A percentile compares a stretch with the other conserved stretches of the same genome.
phyloP scores from a whole-genome alignment of 35 echinoderm and acorn worm genomes.

The Stichopus chloronotus region DNA sequence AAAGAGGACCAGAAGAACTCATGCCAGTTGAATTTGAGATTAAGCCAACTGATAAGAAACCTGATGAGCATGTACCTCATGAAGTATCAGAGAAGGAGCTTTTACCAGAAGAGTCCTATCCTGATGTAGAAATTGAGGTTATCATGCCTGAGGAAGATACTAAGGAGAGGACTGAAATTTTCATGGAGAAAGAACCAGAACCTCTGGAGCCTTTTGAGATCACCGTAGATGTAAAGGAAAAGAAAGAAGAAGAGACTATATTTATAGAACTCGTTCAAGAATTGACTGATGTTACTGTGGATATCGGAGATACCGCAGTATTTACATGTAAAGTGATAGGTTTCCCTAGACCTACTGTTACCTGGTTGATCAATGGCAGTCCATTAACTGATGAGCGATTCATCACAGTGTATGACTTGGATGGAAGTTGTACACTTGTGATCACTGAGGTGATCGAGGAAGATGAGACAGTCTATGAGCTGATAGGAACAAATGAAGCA shows the following conservation, averaged over 20 bases:
- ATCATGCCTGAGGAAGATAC: conserved; percentile 42
- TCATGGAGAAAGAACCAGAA: conserved; percentile 59
- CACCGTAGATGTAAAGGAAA: conserved; percentile 28
- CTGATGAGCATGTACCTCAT: conserved; percentile 8
- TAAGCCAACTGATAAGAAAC: neutral
- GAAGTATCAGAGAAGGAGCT: conserved; percentile 11
- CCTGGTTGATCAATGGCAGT: conserved; percentile 66
- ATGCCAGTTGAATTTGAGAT: conserved; percentile 10
- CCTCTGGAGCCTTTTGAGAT: conserved; percentile 58
- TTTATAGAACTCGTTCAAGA: conserved; percentile 46
- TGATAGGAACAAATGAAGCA: conserved; percentile 74
- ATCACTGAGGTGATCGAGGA: conserved; percentile 79
- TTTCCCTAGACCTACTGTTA: conserved; percentile 60
- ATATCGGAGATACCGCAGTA: conserved; percentile 39
- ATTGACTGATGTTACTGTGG: conserved; percentile 57
- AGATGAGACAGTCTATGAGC: conserved; percentile 85
- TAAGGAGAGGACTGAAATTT: conserved; percentile 58
- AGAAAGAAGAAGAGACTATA: conserved; percentile 47
- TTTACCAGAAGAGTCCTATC: neutral
- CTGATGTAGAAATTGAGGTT: conserved; percentile 52
- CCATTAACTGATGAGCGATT: conserved; percentile 69
- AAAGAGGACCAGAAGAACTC: conserved; percentile 24
- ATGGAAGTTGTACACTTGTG: conserved; percentile 82
- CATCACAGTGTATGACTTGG: conserved; percentile 69
- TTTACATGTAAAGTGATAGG: conserved; percentile 71